Evolutionary conservation across 2,113 vertebrate genomes (phyloP).

Genomic region (Pedionomus torquatus): DNA sequence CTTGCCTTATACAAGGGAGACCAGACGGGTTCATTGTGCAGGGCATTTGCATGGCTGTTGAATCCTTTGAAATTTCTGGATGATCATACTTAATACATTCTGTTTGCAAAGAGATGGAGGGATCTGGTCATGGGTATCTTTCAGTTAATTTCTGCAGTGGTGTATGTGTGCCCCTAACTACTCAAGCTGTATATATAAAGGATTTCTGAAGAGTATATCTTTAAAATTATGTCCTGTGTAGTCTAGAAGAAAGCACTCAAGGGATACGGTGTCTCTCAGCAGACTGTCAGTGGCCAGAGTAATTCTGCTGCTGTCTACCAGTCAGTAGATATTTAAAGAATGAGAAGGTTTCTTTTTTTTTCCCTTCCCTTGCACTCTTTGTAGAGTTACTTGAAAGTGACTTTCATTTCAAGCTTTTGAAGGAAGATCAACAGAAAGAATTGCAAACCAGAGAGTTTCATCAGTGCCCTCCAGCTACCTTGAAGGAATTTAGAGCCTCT

Average conservation of each 20-base stretch:
- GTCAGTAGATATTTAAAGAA: conserved; percentile 25
- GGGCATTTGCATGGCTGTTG: neutral
- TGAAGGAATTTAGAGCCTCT: conserved; percentile 65
- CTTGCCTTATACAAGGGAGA: neutral
- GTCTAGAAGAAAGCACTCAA: neutral
- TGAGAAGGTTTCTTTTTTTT: neutral
- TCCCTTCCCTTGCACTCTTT: neutral
- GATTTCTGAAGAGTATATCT: neutral
- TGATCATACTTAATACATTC: neutral
- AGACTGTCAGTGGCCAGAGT: neutral
- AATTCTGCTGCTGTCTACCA: neutral
- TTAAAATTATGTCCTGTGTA: neutral
- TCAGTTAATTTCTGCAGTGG: neutral
- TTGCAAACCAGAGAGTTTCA: conserved; percentile 89
- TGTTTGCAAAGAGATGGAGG: neutral
- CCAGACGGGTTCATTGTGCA: neutral
- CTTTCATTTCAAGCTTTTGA: conserved; percentile 77
- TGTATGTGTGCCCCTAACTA: neutral
- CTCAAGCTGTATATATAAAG: neutral
- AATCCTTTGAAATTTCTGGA: neutral
- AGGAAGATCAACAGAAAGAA: conserved; percentile 84
- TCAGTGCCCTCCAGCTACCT: conserved; percentile 82
- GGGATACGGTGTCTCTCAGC: neutral
- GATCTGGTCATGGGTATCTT: neutral
- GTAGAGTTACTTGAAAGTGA: conserved; percentile 71